Conservation (phyloP, 2,797 vertebrate genomes). For the Catamblyrhynchus diadema region DNA sequence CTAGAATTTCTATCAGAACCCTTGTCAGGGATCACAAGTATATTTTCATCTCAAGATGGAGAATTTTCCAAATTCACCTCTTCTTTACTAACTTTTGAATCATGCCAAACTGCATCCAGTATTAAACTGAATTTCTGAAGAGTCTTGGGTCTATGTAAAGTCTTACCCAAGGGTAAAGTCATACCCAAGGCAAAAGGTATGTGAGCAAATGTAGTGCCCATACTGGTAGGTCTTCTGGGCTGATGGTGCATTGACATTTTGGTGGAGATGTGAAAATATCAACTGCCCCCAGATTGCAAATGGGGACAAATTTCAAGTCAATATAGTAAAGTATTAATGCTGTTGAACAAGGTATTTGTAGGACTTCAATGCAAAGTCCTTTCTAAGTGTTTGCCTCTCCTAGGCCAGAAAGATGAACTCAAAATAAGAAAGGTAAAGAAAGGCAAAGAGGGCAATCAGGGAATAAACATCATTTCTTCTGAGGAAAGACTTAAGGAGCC, state of each 20-base stretch:
- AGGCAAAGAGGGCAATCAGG: neutral
- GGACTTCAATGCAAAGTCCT: neutral
- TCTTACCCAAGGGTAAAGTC: neutral
- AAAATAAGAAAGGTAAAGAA: neutral
- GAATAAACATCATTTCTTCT: neutral
- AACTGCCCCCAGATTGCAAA: neutral
- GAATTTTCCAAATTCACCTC: neutral
- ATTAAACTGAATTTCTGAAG: neutral
- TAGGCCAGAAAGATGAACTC: neutral
- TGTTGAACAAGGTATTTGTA: neutral
- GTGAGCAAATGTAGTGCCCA: neutral
- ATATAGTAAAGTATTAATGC: neutral
- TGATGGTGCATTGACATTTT: neutral
- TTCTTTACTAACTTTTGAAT: neutral
- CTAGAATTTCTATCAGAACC: neutral
- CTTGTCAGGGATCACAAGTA: neutral
- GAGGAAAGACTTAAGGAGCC: neutral
- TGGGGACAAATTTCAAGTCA: neutral
- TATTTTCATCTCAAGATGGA: neutral
- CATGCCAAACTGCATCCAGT: neutral
- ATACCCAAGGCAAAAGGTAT: neutral
- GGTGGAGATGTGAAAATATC: neutral
- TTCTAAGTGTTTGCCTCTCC: neutral
- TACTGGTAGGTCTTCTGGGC: neutral
- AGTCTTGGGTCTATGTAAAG: neutral